Base-by-base conservation (phyloP, 1,140 invertebrate genomes). In the Aphaenogaster rudis region DNA sequence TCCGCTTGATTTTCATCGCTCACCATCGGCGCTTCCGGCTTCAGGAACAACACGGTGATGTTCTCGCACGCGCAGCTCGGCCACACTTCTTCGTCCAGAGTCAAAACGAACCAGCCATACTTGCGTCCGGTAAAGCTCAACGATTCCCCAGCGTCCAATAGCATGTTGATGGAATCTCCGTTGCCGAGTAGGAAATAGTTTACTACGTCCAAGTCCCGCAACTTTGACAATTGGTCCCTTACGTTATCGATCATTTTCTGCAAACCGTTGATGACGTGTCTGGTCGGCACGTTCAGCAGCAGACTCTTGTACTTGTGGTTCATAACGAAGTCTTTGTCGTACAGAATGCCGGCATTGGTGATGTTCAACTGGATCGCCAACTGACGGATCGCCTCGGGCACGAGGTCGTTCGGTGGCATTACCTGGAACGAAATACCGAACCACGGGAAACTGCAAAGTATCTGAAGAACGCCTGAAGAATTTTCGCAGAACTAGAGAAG, bases 231-330 rank as follows among this genome's bases (percentile, higher is more conserved):
- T 93, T 98, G 98, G 3, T 94, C 95, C 91, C 94, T 96, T 71
- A 97, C 96, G 86, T 95, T 95, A 59, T 95, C 94, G 88, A 87
- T 91, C 64, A 94, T 94, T 93, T 93, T 96, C 95, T 95, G 95
- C 0, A 97, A 96, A 21, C 96, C 96, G 1, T 97, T 97, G 36
- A 98, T 98, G 1, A 98, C 97, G 93, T 99, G 98, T 2, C 98
- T 96, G 0, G 98, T 98, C 21, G 98, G 97, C 42, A 99, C 97
- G 94, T 99, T 99, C 93, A 98, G 96, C 15, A 99, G 94, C 1
- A 99, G 94, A 8, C 98, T 98, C 94, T 98, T 98, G 95, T 98
- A 99, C 94, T 99, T 98, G 95, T 99, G 98, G 90, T 98, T 98
- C 97, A 99, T 98, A 0, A 98, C 97, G 92, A 99, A 99, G 36